phyloP scores from a whole-genome alignment of 2,888 invertebrate species.

The Cosmopolites sordidus region DNA sequence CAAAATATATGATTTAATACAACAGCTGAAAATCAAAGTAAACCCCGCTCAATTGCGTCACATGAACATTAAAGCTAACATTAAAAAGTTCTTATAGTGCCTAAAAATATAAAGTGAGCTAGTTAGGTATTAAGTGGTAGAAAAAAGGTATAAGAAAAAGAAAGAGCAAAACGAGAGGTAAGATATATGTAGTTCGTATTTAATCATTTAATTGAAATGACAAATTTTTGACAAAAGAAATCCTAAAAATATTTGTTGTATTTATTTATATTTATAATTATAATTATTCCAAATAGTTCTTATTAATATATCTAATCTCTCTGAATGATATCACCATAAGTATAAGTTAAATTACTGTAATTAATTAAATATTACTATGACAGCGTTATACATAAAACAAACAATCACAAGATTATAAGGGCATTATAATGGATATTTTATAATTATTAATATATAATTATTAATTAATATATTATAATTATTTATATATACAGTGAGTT shows the following conservation, averaged over 20 bases:
- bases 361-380: not conserved
- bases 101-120: conserved; percentile 30
- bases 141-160: not conserved
- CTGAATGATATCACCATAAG: not conserved
- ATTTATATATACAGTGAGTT: too few species aligned
- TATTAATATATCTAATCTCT: not conserved
- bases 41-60: conserved; percentile 66
- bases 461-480: too few species aligned
- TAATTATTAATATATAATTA: too few species aligned
- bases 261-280: too few species aligned
- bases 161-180: not conserved
- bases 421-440: too few species aligned
- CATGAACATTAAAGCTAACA: conserved; percentile 58
- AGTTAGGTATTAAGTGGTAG: not conserved
- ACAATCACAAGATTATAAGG: too few species aligned
- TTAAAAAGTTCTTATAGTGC: conserved; percentile 64
- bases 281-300: too few species aligned
- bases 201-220: too few species aligned
- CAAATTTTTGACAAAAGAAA: too few species aligned
- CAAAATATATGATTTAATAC: conserved; percentile 89
- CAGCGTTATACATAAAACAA: too few species aligned
- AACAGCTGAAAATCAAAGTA: conserved; percentile 83
- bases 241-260: too few species aligned
- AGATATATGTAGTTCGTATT: not conserved
- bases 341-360: not conserved